A percentile compares a stretch with the other conserved stretches of the same genome.
These are phyloP conservation scores for Pangasianodon gigas DNA, from an alignment of 2,113 vertebrate genomes.

Conservation along the genomic window DNA sequence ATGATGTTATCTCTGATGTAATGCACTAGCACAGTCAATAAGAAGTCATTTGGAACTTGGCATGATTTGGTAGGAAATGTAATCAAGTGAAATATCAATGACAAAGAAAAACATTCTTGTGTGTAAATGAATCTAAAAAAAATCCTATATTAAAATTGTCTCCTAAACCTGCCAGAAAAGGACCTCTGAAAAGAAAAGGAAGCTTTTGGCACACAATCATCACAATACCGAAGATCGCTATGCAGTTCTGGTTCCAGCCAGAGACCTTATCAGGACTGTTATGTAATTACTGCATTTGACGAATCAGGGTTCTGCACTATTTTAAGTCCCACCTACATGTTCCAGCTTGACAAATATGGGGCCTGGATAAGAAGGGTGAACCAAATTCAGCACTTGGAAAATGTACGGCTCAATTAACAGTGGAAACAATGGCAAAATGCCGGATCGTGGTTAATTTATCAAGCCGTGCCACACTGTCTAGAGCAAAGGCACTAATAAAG, in stretches of 20 bases:
- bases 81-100: background rate
- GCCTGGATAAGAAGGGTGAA: background rate
- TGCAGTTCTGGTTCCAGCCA: background rate
- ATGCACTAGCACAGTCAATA: background rate
- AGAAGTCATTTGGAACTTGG: background rate
- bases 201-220: background rate
- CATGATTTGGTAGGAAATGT: background rate
- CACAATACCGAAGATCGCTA: background rate
- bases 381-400: background rate
- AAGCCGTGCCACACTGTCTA: background rate
- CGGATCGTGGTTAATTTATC: background rate
- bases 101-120: background rate
- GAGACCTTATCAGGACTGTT: background rate
- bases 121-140: background rate
- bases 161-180: background rate
- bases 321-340: background rate
- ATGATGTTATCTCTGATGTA: background rate
- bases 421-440: background rate
- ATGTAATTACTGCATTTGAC: background rate
- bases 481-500: background rate
- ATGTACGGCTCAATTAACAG: background rate
- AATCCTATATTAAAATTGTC: background rate
- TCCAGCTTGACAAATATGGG: background rate
- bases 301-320: background rate
- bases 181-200: background rate